Evolutionary conservation across 1,140 invertebrate genomes (phyloP).

Genomic region (Gonatopus flavifemur): DNA sequence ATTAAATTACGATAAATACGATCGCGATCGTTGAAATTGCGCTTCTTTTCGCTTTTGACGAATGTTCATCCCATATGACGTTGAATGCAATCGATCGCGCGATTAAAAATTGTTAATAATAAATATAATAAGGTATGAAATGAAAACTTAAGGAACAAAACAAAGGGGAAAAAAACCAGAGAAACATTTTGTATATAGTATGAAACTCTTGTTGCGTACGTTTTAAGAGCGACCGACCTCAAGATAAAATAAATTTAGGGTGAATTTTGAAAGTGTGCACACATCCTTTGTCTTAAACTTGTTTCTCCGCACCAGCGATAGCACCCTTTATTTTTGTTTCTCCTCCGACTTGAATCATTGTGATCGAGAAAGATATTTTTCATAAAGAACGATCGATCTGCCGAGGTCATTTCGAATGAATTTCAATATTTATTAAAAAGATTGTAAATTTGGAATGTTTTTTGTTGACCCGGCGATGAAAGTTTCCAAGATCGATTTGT

Average conservation of each 20-base stretch:
- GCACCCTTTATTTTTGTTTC: slow-evolving; percentile 1
- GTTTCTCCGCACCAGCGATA: slow-evolving; percentile 8
- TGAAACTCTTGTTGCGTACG: slow-evolving; percentile 47
- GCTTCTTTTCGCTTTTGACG: slow-evolving; percentile 14
- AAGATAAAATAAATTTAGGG: slow-evolving; percentile 29
- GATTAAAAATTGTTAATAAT: slow-evolving; percentile 7
- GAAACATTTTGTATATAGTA: slow-evolving; percentile 40
- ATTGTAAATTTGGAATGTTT: too few species aligned
- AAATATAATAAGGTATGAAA: background rate
- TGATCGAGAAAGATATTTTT: slow-evolving; percentile 36
- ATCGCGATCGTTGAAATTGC: too few species aligned
- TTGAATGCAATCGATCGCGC: background rate
- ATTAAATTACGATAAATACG: background rate
- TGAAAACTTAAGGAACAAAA: background rate
- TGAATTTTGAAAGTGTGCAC: slow-evolving; percentile 24
- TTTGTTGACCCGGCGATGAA: too few species aligned
- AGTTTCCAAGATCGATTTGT: too few species aligned
- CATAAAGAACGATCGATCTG: too few species aligned
- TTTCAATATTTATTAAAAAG: too few species aligned
- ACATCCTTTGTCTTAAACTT: slow-evolving; percentile 12
- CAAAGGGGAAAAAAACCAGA: slow-evolving; percentile 10
- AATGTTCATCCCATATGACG: slow-evolving; percentile 9
- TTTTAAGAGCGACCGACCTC: slow-evolving; percentile 39
- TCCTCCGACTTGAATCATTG: slow-evolving; percentile 33
- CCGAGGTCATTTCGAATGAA: too few species aligned